Conservation (phyloP, 2,797 vertebrate genomes). For the Halcyon chelicuti region DNA sequence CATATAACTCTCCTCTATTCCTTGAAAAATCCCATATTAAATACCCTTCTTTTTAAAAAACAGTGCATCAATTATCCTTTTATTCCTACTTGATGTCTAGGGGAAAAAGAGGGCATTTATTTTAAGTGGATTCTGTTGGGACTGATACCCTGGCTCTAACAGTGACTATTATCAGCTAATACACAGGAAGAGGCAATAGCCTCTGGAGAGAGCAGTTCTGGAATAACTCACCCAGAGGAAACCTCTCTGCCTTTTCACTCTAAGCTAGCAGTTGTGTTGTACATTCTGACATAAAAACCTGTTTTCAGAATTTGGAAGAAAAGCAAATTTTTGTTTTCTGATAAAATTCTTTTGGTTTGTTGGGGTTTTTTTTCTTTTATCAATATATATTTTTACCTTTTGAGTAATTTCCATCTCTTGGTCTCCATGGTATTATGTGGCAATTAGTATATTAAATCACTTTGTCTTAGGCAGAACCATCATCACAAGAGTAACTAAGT, state of each 20-base stretch:
- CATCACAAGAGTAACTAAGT: background rate
- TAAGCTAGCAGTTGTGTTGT: background rate
- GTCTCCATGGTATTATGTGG: background rate
- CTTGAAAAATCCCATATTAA: background rate
- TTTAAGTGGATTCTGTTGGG: background rate
- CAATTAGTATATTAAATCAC: slow-evolving; percentile 28
- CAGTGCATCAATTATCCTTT: background rate
- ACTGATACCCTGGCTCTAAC: background rate
- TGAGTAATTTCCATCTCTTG: background rate
- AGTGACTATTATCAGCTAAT: background rate
- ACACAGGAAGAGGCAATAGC: background rate
- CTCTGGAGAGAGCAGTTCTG: background rate
- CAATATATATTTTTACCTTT: background rate
- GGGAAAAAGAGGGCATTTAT: background rate
- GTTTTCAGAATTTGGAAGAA: background rate
- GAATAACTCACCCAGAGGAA: background rate
- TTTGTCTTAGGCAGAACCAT: background rate
- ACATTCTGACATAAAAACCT: background rate
- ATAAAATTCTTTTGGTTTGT: background rate
- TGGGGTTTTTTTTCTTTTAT: background rate
- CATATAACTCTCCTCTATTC: background rate
- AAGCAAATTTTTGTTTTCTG: fast-evolving
- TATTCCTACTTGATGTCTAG: background rate
- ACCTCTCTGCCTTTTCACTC: background rate
- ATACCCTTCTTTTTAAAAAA: background rate